Percentiles rank a stretch among this genome's conserved stretches.
phyloP scores from a whole-genome alignment of 1,140 invertebrate genomes.

The Sitophilus oryzae region DNA sequence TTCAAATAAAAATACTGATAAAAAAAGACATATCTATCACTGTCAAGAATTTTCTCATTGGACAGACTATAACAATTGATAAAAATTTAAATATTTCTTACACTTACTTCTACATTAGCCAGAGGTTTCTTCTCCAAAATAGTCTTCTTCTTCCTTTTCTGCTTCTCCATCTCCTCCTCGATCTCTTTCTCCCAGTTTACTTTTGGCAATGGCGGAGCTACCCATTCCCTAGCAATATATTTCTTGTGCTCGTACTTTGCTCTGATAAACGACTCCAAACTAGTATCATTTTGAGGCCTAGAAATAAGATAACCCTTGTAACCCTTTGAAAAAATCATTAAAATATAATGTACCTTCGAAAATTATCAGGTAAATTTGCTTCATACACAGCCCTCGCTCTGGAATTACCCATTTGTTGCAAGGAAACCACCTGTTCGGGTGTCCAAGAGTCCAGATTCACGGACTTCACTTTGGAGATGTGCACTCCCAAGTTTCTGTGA shows the following conservation, averaged over 20 bases:
- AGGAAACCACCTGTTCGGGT: constrained; percentile 89
- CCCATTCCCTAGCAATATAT: constrained; percentile 95
- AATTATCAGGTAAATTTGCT: constrained; percentile 92
- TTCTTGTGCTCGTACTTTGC: constrained; percentile 98
- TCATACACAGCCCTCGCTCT: constrained; percentile 94
- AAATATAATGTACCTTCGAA: constrained; percentile 42
- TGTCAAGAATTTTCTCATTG: too few species aligned
- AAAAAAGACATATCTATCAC: too few species aligned
- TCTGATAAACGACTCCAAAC: constrained; percentile 89
- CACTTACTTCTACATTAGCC: constrained; percentile 42
- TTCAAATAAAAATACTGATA: too few species aligned
- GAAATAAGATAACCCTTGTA: too few species aligned
- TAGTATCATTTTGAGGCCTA: constrained; percentile 88
- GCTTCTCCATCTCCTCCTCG: constrained; percentile 76
- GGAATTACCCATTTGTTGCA: constrained; percentile 98
- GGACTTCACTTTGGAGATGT: constrained; percentile 97
- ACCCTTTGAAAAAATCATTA: too few species aligned
- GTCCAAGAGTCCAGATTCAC: constrained; percentile 98
- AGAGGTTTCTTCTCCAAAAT: constrained; percentile 47
- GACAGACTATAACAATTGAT: too few species aligned
- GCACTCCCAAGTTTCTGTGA: constrained; percentile 94
- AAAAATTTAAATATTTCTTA: too few species aligned
- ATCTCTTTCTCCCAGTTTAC: constrained; percentile 81
- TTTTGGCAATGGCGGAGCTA: constrained; percentile 76
- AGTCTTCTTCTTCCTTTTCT: constrained; percentile 68